Evolutionary conservation across 1,140 invertebrate species (phyloP), one percentile per base, ranked within the genome.

Genomic region (Andricus grossulariae): DNA sequence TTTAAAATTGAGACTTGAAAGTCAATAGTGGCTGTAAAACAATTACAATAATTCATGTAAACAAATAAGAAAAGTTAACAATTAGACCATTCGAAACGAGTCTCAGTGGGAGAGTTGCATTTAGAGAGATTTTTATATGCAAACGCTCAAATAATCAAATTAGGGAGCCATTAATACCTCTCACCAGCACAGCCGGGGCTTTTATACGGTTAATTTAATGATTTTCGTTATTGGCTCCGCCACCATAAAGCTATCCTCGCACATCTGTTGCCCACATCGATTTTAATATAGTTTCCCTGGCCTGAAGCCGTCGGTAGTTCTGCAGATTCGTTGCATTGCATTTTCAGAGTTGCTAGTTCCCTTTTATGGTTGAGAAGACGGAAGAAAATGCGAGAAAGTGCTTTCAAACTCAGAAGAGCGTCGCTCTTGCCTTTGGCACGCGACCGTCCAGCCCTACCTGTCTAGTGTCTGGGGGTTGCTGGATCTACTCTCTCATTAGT

Each of bases 221-320:
- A 89, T 89, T 90, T 90, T 86, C 89, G 85, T 90, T 90, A 90
- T 90, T 90, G 85, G 87, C 79, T 79, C 76, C 77, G 79, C 60
- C 79, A 77, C 82, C 86, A 83, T 90, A 90, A 90, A 90, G 82
- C 88, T 89, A 89, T 89, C 88, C 72, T 72, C 71, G 82, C 83
- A 88, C 88, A 90, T 90, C 88, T 90, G 89, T 90, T 90, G 85
- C 88, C 88, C 73, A 76, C 88, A 88, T 89, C 88, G 89, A 90
- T 90, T 90, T 90, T 90, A 90, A 89, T 90, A 89, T 85, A 84
- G 81, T 82, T 80, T 79, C 82, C 71, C 75, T 82, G 79, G 52
- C 75, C 71, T 66, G 60, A 66, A n/a, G 25, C 32, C 21, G 10
- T 16, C 39, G 32, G 60, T 32, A 45, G 39, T 32, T 45, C 39